Evolutionary conservation across 1,140 invertebrate genomes (phyloP).

Genomic region (Potamilus streckersoni): DNA sequence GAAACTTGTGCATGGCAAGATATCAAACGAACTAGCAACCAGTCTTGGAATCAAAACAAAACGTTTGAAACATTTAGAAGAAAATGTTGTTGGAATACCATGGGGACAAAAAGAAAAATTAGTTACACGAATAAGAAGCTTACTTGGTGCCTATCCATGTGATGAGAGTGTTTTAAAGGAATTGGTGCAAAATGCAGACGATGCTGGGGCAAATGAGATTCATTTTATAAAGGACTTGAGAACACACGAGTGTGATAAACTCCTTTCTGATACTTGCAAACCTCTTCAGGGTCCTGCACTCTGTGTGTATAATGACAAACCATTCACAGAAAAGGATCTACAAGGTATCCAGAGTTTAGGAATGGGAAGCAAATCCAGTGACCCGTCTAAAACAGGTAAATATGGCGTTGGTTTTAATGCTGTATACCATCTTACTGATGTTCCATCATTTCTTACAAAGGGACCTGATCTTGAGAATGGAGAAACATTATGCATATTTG

Average conservation of each 20-base stretch:
- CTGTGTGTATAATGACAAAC: conserved; percentile 59
- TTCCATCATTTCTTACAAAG: conserved; percentile 57
- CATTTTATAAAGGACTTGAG: conserved; percentile 55
- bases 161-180: conserved; percentile 52
- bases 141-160: conserved; percentile 51
- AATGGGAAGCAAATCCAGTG: conserved; percentile 51
- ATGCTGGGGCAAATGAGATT: conserved; percentile 57
- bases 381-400: conserved; percentile 54
- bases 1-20: conserved; percentile 34
- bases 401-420: conserved; percentile 65
- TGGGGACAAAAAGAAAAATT: conserved; percentile 57
- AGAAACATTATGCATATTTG: conserved; percentile 55
- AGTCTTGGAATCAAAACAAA: conserved; percentile 44
- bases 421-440: conserved; percentile 64
- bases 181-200: conserved; percentile 67
- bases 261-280: conserved; percentile 42
- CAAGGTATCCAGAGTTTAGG: conserved; percentile 59
- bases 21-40: conserved; percentile 16
- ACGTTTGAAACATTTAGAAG: conserved; percentile 20
- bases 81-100: conserved; percentile 19
- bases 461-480: conserved; percentile 29
- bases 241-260: conserved; percentile 24
- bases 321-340: conserved; percentile 57
- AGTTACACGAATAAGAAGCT: conserved; percentile 45
- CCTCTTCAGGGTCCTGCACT: conserved; percentile 58